Evolutionary conservation across 2,888 invertebrate species (phyloP), one percentile per base, ranked within the genome.

Genomic region (Parnassius orleans): DNA sequence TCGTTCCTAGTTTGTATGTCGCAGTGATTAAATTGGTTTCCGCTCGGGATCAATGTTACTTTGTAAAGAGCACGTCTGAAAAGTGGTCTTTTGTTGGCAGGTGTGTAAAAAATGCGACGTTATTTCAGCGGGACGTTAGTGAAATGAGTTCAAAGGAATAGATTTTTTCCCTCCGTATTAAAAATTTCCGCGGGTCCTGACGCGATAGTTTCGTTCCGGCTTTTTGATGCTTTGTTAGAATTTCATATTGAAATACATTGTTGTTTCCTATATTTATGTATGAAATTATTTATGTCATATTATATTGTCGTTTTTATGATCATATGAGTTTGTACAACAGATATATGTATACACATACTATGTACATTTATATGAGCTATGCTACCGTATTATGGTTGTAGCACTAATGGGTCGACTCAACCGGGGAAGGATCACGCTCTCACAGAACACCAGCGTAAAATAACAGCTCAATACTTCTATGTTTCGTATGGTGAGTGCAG

Each of bases 81-180:
- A 80, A 79, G 76, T 75, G 74, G 73, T 71, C 69, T 72, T 77
- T 80, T 81, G 78, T 80, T 74, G 80, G 73, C 78, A 82, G 81
- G 83, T 84, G 79, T 74, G 78, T 80, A 80, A 83, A 81, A 82
- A 81, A 77, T 77, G 75, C 71, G 72, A 69, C 74, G 69, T 72
- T 74, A 77, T 76, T 76, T 74, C 70, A 73, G 72, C 70, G 70
- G 68, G 70, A 72, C 69, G 70, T 75, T 70, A 75, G 61, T 63
- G 64, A 68, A 75, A 75, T 72, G 70, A 72, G 69, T 69, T 72
- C 72, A 69, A 66, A 70, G 68, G 68, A 66, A 60, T 64, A 68
- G 64, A 61, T 56, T 56, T 70, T 67, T 69, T 67, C 60, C 62
- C 48, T 61, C 47, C 51, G 55, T 61, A 57, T 64, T 66, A 63